phyloP scores from a whole-genome alignment of 2,797 vertebrate genomes.

The Rousettus madagascariensis region DNA sequence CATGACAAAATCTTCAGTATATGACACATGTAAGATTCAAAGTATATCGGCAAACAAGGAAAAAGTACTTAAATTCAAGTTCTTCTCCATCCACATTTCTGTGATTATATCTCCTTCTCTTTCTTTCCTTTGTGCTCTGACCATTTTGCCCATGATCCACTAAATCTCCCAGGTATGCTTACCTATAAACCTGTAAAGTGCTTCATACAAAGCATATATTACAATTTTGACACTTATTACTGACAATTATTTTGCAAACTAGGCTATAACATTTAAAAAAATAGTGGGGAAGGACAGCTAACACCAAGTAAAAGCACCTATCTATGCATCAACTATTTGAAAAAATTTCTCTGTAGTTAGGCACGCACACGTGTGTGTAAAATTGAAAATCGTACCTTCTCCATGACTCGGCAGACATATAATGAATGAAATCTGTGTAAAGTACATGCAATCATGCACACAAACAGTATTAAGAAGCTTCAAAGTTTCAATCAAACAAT shows the following conservation, averaged over 20 bases:
- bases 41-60: not conserved
- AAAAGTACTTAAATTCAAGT: not conserved
- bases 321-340: not conserved
- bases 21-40: not conserved
- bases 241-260: constrained; percentile 37
- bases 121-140: not conserved
- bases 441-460: not conserved
- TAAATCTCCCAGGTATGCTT: constrained; percentile 15
- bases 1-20: not conserved
- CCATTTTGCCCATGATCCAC: not conserved
- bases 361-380: not conserved
- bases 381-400: not conserved
- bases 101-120: not conserved
- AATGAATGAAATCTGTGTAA: not conserved
- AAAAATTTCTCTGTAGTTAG: not conserved
- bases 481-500: not conserved
- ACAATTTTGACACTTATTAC: not conserved
- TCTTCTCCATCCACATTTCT: not conserved
- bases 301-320: constrained; percentile 37
- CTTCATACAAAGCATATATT: not conserved
- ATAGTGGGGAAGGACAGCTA: not conserved
- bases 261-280: not conserved
- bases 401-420: not conserved
- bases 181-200: not conserved
- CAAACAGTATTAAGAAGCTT: not conserved